Evolutionary conservation across 2,888 invertebrate species (phyloP).

Genomic region (Tenthredo scrophulariae): DNA sequence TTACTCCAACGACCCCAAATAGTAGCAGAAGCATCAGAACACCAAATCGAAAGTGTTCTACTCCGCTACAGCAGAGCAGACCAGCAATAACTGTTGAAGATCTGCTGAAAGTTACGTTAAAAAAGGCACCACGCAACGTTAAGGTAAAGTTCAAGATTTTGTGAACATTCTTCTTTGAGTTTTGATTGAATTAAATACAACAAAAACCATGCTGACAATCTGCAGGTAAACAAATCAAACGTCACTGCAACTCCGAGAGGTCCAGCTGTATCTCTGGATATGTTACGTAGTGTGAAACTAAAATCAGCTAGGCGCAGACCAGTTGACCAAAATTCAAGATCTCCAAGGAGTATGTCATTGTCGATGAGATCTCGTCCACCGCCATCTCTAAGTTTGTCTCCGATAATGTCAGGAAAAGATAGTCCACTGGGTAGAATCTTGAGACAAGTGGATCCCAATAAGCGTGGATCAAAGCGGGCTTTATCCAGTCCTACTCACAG

Average conservation of each 20-base stretch:
- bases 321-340: conserved; percentile 63
- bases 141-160: conserved; percentile 62
- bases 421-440: conserved; percentile 66
- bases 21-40: conserved; percentile 59
- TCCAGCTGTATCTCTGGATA: conserved; percentile 73
- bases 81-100: conserved; percentile 76
- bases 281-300: conserved; percentile 74
- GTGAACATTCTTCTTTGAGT: neutral
- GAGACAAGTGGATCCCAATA: conserved; percentile 66
- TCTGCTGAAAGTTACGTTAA: conserved; percentile 73
- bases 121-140: conserved; percentile 69
- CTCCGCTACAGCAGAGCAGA: conserved; percentile 64
- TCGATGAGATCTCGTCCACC: conserved; percentile 60
- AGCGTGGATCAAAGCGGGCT: conserved; percentile 60
- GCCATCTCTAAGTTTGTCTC: conserved; percentile 66
- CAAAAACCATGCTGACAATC: neutral
- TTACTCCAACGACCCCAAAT: conserved; percentile 63
- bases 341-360: conserved; percentile 66
- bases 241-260: conserved; percentile 63
- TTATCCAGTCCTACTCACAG: conserved; percentile 60
- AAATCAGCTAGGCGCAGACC: conserved; percentile 69
- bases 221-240: conserved; percentile 67
- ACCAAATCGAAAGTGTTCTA: conserved; percentile 67
- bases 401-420: conserved; percentile 65
- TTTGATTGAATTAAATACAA: neutral